Evolutionary conservation across 2,797 vertebrate species (phyloP).

Genomic region (Spea hammondii): DNA sequence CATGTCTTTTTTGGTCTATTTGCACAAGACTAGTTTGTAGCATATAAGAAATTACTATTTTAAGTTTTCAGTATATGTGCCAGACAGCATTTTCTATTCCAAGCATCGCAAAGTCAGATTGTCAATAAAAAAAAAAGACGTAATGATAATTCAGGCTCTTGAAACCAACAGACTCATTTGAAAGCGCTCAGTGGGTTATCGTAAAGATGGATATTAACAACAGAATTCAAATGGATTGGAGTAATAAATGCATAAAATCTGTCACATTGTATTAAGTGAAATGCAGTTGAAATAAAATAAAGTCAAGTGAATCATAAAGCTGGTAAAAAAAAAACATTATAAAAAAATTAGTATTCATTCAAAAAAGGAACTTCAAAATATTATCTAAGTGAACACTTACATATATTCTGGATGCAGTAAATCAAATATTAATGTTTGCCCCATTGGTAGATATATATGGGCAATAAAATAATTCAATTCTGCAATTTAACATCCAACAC

Average conservation of each 20-base stretch:
- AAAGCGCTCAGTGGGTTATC: conserved; percentile 20
- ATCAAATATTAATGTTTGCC: conserved; percentile 39
- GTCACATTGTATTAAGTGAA: conserved; percentile 25
- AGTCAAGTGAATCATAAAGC: conserved; percentile 34
- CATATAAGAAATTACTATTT: too few species aligned
- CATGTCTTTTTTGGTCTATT: too few species aligned
- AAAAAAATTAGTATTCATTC: conserved; percentile 21
- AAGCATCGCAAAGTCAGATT: neutral
- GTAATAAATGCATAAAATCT: conserved; percentile 44
- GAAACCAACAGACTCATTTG: conserved; percentile 33
- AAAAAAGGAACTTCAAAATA: conserved; percentile 39
- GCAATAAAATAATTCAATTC: conserved; percentile 37
- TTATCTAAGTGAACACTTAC: conserved; percentile 38
- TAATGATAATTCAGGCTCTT: conserved; percentile 31
- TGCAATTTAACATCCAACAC: conserved; percentile 12
- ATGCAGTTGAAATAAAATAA: neutral
- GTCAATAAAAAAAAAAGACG: neutral
- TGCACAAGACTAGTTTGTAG: too few species aligned
- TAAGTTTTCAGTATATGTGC: too few species aligned
- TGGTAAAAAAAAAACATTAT: conserved; percentile 25
- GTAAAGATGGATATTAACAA: conserved; percentile 44
- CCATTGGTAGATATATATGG: conserved; percentile 32
- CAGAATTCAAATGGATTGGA: conserved; percentile 4
- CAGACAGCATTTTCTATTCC: too few species aligned
- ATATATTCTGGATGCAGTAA: conserved; percentile 25